Percentiles rank a stretch among this genome's conserved stretches.
Conservation (phyloP, 2,797 vertebrate species). For the Uromys caudimaculatus region DNA sequence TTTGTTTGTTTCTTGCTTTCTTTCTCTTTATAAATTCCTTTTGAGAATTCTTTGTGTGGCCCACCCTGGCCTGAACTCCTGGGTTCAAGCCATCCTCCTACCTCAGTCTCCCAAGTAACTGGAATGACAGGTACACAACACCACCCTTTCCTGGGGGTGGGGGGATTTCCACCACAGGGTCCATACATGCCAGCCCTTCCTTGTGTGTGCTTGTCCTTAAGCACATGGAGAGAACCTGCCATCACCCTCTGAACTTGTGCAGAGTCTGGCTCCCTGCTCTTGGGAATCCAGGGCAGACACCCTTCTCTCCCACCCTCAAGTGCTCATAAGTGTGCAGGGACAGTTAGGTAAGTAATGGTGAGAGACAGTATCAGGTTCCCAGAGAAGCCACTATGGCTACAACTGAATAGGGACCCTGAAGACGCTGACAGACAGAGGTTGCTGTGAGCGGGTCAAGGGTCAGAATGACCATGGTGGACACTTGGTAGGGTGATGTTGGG, state of each 20-base stretch:
- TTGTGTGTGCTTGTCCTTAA: fast-evolving
- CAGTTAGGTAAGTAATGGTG: background rate
- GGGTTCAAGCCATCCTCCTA: background rate
- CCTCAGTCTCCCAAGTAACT: background rate
- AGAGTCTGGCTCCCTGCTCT: background rate
- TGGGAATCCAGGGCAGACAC: background rate
- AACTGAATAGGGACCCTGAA: background rate
- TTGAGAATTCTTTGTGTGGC: background rate
- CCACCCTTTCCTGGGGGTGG: no score
- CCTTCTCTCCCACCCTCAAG: background rate
- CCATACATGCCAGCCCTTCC: fast-evolving
- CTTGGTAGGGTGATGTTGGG: no score
- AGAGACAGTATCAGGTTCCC: fast-evolving
- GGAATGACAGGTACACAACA: background rate
- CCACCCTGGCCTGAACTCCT: background rate
- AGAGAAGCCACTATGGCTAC: background rate
- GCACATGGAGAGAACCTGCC: background rate
- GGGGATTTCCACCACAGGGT: background rate
- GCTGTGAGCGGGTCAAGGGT: fast-evolving
- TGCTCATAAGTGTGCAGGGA: background rate
- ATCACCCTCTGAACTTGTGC: fast-evolving
- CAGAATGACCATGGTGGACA: background rate
- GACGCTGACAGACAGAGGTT: background rate
- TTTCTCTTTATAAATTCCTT: background rate
- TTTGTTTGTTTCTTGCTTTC: background rate